Evolutionary conservation across 92 coral and sea anemone species (phyloP), one percentile per base, ranked within the genome.

Genomic region (Siderastrea radians): DNA sequence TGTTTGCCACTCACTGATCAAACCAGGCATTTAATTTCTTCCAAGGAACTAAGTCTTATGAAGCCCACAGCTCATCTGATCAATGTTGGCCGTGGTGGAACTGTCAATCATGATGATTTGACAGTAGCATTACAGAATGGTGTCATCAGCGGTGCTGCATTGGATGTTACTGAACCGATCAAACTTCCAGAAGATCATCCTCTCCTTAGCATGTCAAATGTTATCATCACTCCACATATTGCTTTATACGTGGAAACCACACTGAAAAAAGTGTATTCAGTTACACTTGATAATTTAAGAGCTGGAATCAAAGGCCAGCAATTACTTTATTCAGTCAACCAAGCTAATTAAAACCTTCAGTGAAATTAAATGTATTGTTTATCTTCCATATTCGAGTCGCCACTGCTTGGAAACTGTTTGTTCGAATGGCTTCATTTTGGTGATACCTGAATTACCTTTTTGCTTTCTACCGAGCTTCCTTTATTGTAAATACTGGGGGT

Each of bases 131-230:
- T 95, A 49, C 85, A 90, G 80, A 81, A 84, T 43, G 93, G 96
- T n/a, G 89, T 84, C 5, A 93, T 95, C 5, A 77, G 80, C n/a
- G 98, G 86, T 14, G 98, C 96, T 1, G 94, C 94, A 4, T 72
- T 94, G 16, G 96, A 92, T 61, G 93, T 92, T 3, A 88, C 95
- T 5, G 57, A 86, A 7, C 93, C 93, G 50, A 74, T 69, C 50
- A 83, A 89, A 2, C 90, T 94, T 54, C 93, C 98, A 13, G 79
- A 82, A 62, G 96, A 93, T 48, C 96, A 95, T 82, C 98, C 98
- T 12, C 69, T 95, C 75, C 81, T 93, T 7, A 86, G 52, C 50
- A 81, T 93, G 59, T 52, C 83, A 79, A 90, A 95, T 79, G 96
- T 95, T 14, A 87, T 89, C 26, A 79, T 93, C 7, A 87, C 93